Evolutionary conservation across 2,797 vertebrate genomes (phyloP).

Genomic region (Champsocephalus gunnari): DNA sequence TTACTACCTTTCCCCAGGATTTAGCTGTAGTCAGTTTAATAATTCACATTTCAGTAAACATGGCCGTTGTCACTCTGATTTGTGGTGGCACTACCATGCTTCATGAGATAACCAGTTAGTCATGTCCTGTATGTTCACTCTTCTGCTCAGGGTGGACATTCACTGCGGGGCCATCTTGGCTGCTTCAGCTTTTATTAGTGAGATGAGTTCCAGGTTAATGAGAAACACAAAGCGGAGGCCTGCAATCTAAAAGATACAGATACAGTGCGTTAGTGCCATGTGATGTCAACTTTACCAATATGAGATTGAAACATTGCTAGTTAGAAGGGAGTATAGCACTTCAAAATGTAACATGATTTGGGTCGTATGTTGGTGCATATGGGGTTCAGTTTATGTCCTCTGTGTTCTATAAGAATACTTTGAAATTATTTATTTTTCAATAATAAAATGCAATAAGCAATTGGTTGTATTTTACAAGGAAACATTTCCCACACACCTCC

Average conservation of each 20-base stretch:
- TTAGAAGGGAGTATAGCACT: no score
- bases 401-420: no score
- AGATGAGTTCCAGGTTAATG: conserved; percentile 97
- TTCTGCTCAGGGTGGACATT: conserved; percentile 49
- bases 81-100: conserved; percentile 11
- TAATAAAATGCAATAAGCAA: no score
- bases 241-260: conserved; percentile 87
- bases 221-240: conserved; percentile 97
- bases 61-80: conserved; percentile 18
- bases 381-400: no score
- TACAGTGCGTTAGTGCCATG: background rate
- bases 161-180: conserved; percentile 94
- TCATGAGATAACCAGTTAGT: conserved; percentile 6
- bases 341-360: no score
- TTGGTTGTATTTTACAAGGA: no score
- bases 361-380: no score
- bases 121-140: background rate
- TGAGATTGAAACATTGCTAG: no score
- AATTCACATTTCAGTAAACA: conserved; percentile 41
- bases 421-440: no score
- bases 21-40: conserved; percentile 30
- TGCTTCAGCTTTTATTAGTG: conserved; percentile 95
- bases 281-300: no score
- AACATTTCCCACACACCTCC: conserved; percentile 83
- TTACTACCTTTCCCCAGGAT: conserved; percentile 35